A percentile compares a stretch with the other conserved stretches of the same genome.
phyloP scores from a whole-genome alignment of 2,888 invertebrate species.

The Norana najaformis region DNA sequence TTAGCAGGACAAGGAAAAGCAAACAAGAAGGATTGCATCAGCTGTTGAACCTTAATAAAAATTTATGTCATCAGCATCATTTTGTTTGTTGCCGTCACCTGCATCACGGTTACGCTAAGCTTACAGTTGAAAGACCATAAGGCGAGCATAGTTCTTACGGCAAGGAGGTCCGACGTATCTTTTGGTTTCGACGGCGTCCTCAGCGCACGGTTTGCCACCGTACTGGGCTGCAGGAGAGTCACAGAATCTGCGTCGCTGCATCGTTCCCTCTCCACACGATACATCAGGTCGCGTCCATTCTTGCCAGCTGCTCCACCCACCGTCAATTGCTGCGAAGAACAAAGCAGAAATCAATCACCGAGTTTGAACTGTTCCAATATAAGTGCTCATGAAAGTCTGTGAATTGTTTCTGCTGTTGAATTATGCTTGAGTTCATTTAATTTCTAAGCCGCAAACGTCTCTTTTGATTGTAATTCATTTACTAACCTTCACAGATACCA shows the following conservation, averaged over 20 bases:
- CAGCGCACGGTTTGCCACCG: slow-evolving; percentile 56
- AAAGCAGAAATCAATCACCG: not conserved
- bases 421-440: too few species aligned
- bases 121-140: not conserved
- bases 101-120: not conserved
- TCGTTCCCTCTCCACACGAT: slow-evolving; percentile 55
- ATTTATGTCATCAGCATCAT: too few species aligned
- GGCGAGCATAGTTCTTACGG: slow-evolving; percentile 8
- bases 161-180: slow-evolving; percentile 47
- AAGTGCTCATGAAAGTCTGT: not conserved
- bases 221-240: slow-evolving; percentile 55
- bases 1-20: too few species aligned
- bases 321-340: slow-evolving; percentile 36
- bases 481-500: not conserved
- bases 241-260: slow-evolving; percentile 52
- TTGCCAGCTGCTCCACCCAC: slow-evolving; percentile 40
- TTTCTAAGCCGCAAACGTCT: too few species aligned
- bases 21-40: too few species aligned
- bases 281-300: slow-evolving; percentile 49
- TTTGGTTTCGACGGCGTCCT: slow-evolving; percentile 48
- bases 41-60: too few species aligned
- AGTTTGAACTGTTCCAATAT: not conserved
- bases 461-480: too few species aligned
- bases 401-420: not conserved
- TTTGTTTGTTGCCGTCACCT: too few species aligned